Evolutionary conservation across 2,888 invertebrate genomes (phyloP), one percentile per base, ranked within the genome.

Genomic region (Cantharis rustica): DNA sequence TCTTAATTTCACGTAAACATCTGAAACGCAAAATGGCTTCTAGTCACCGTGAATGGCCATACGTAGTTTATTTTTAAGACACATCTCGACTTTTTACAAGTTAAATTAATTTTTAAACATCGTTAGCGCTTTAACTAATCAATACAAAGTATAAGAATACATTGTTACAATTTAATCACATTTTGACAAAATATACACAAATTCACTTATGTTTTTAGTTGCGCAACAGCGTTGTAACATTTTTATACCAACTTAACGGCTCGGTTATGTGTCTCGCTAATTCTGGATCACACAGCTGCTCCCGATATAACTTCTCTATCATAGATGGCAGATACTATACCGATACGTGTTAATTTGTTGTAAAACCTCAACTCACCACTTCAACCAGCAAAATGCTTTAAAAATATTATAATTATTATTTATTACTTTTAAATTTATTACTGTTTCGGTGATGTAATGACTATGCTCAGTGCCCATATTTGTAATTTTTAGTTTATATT

Each of bases 11-110:
- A 84, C 82, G 85, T 81, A 82, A 83, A 84, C 84, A 84, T 81
- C 20, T 31, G 74, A 71, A 80, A 76, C 84, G 86, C 88, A 88
- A 88, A 86, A 88, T 88, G 88, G 88, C 88, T 84, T 83, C 86
- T 86, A 86, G 85, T 84, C 85, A 84, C 85, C 81, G 80, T 81
- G 80, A 81, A 83, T 83, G 82, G 81, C 80, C 81, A 79, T 80
- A 80, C 77, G 75, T 75, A 69, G 68, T 66, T 72, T 72, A 66
- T 75, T 72, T 75, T 75, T 72, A 27, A 62, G 23, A 13, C 16
- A 69, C 69, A 69, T 47, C 13, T 69, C 69, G 47, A 17, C 23
- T 15, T 66, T 10, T n/a, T 11, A 23, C 64, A 66, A 17, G n/a
- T n/a, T 47, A n/a, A 47, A 47, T 47, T 47, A 47, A 47, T 47